These are phyloP conservation scores for Lycaon pictus DNA, from an alignment of 2,113 vertebrate species.

Conservation along the genomic window DNA sequence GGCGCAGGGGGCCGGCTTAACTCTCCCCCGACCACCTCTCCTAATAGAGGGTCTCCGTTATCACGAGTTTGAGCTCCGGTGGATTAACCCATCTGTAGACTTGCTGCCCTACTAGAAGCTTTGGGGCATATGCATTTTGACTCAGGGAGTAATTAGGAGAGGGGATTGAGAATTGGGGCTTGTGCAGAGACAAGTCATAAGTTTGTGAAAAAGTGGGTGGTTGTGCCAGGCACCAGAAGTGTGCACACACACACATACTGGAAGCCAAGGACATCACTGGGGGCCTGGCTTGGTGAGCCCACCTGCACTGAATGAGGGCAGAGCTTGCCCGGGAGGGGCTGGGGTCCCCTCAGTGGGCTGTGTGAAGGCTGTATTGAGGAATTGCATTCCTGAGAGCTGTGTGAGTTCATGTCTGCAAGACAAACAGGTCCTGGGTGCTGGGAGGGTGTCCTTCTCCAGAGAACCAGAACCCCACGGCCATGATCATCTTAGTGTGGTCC, in stretches of 20 bases:
- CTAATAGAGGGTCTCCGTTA: not conserved
- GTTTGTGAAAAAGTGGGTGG: not conserved
- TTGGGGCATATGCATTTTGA: not conserved
- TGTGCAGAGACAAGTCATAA: fast-evolving
- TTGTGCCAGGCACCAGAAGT: not conserved
- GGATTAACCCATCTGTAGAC: not conserved
- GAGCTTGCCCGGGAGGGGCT: not conserved
- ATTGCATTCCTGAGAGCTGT: not conserved
- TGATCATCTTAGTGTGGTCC: too few relatives aligned
- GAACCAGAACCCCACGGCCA: not conserved
- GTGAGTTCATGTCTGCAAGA: not conserved
- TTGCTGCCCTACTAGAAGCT: not conserved
- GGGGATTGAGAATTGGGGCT: not conserved
- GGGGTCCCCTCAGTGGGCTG: not conserved
- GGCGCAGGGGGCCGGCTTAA: fast-evolving
- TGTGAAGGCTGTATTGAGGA: not conserved
- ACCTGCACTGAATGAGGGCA: not conserved
- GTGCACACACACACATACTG: too few relatives aligned
- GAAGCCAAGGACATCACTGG: not conserved
- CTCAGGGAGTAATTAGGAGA: not conserved
- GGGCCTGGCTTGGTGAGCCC: not conserved
- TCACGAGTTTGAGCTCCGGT: not conserved
- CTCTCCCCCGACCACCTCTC: not conserved
- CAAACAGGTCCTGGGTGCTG: not conserved
- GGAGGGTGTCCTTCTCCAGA: not conserved